Base-by-base conservation (phyloP, 2,888 invertebrate species). In the Nemotelus pantherinus region DNA sequence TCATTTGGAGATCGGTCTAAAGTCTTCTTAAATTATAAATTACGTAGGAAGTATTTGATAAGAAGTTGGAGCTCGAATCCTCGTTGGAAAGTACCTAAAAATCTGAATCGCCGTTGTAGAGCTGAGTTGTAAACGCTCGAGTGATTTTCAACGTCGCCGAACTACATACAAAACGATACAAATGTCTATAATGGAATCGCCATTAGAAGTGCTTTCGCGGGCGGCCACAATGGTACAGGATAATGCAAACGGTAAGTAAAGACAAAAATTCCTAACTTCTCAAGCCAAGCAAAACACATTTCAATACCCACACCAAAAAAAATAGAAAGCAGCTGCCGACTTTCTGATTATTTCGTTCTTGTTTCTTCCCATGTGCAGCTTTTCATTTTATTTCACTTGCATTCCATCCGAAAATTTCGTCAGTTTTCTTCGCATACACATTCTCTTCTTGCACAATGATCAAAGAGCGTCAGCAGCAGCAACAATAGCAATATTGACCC, bases 181-280 rank as follows among this genome's bases (percentile, higher is more conserved):
- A 58, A 77, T 68, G 67, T 77, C 67, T 45, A 80, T 77, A 83
- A 91, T 93, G 86, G 95, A 95, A 89, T 93, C 94, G 79, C 93
- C 95, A 80, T 88, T 95, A 86, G 95, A 95, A 85, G 95, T 96
- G 82, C 89, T 96, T 81, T 95, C 95, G 82, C 91, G 95, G 84
- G 95, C 95, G 79, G 95, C 95, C 43, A 95, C 95, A 43, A 95
- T 95, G 95, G 92, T 95, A 82, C 94, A 94, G 87, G 93, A 93
- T 81, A 92, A 91, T 82, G 84, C 86, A 78, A 86, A 84, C 81
- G 87, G 87, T 87, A 80, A 84, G 86, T 83, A 85, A 3, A 50
- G 25, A 25, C 25, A 7, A 43, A 10, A 65, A 44, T 65, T 53
- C 50, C 48, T 68, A 2, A 41, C 43, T 64, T 6, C 6, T 53